Base-by-base conservation (phyloP, 1,140 invertebrate species). In the Pseudobourletiella spinata region DNA sequence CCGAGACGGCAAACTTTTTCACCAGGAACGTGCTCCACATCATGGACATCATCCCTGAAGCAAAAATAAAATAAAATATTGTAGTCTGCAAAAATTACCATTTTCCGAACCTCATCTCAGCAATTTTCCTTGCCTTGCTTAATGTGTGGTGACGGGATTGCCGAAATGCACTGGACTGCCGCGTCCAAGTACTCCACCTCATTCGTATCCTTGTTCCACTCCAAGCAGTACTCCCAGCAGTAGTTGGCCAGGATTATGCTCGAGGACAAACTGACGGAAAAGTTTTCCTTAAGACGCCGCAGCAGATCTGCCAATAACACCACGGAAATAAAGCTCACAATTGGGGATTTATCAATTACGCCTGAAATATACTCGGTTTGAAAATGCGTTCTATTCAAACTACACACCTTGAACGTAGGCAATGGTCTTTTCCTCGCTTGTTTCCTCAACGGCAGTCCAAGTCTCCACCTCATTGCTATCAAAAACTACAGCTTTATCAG, bases 141-240 rank as follows among this genome's bases (percentile, higher is more conserved):
- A 55, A 89, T 76, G 46, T 82, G 77, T 28, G 79, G 73, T 70
- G 82, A 79, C 16, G 79, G 79, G 73, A 87, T 85, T 70, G 75
- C 76, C 35, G 71, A 74, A 67, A 86, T 73, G 71, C 82, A 86
- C 42, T 74, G 74, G 1, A 89, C 68, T 0, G 84, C 81, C 14
- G 83, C 81, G 63, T 82, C 75, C 2, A 91, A 76, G 67, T 81
- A 76, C 18, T 80, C 75, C n/a, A 86, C 77, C 57, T 81, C 79
- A 50, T 84, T 79, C 60, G 86, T 81, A 67, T 86, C 82, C 75
- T 86, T 89, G 73, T 87, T 86, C 91, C 91, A 95, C 55, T 81
- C 80, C 63, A 87, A 81, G 59, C 87, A 82, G 76, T 89, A 91
- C 73, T 95, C 90, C 92, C 91, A 95, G 68, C 83, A 84, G 78